A percentile compares a stretch with the other conserved stretches of the same genome.
Evolutionary conservation across 2,113 vertebrate species (phyloP).

Genomic region (Perca flavescens): DNA sequence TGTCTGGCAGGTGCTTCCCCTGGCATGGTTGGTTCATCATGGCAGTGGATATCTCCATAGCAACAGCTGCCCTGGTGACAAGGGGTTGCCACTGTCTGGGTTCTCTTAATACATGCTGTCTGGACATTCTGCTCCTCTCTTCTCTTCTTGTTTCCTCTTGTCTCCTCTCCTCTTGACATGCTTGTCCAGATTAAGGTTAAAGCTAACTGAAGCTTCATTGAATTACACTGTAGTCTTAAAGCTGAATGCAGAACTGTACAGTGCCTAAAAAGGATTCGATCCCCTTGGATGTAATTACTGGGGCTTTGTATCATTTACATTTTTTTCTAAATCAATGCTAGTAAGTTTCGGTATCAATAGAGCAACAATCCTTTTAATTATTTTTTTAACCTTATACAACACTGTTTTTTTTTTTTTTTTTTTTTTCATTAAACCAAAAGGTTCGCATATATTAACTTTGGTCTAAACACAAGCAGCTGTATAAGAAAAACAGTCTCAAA

Average conservation of each 20-base stretch:
- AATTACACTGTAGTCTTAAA: constrained; percentile 50
- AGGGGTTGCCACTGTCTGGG: constrained; percentile 60
- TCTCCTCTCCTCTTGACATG: constrained; percentile 10
- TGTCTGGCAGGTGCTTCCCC: constrained; percentile 66
- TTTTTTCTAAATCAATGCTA: constrained; percentile 1
- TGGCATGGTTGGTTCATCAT: constrained; percentile 55
- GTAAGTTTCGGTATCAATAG: neutral
- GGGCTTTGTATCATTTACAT: constrained; percentile 6
- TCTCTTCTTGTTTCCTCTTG: constrained; percentile 16
- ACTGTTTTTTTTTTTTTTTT: too few relatives aligned
- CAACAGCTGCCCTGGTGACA: constrained; percentile 65
- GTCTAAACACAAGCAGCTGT: neutral
- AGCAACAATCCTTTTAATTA: neutral
- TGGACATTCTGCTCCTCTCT: constrained; percentile 48
- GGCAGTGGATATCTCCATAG: constrained; percentile 58
- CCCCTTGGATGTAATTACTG: constrained; percentile 34
- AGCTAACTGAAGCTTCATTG: constrained; percentile 55
- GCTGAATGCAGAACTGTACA: constrained; percentile 52
- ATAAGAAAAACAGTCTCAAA: neutral
- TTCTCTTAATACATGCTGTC: constrained; percentile 18
- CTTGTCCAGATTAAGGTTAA: constrained; percentile 61
- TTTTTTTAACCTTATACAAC: neutral
- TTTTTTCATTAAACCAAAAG: too few relatives aligned
- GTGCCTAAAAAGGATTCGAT: constrained; percentile 44
- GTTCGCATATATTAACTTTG: neutral